Base-by-base conservation (phyloP, 2,797 vertebrate species). In the Myripristis jacobus region DNA sequence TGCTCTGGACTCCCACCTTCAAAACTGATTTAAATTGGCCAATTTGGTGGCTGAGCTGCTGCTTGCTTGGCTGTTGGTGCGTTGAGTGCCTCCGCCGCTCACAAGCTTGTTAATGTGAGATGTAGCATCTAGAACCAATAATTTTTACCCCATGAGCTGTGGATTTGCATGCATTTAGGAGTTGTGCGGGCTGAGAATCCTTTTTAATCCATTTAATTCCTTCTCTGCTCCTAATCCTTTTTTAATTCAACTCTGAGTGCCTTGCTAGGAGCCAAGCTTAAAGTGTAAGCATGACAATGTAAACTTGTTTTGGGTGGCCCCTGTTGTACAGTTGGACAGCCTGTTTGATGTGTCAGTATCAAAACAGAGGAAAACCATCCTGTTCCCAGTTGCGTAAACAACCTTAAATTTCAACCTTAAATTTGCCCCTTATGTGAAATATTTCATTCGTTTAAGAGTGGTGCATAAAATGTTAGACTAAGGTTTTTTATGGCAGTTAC, bases 191-290 rank as follows among this genome's bases (percentile, higher is more conserved):
- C 75, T 7, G 36, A 70, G 61, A 89, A 86, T 83, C 64, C 73
- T 63, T 58, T 79, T 78, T 86, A 87, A 91, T 90, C 87, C 86
- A 75, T 54, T 75, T 81, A 80, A 85, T 85, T 82, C 79, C 67
- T 80, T 75, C 52, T 70, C 73, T 36, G 58, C 71, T 75, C 66
- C 63, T 89, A 88, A 87, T 90, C 89, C 82, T 71, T 87, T 83
- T 87, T 83, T 83, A 87, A 87, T 89, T 87, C 70, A 82, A 74
- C 80, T 85, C 81, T 80, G 70, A 79, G 68, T 59, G 71, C 24
- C 12, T 86, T 80, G 77, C 71, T 70, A 83, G 68, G 73, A 85
- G 75, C 71, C 73, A 58, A 52, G 54, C 59, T 70, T 57, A 53
- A 81, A 79, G 80, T 66, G 44, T 63, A 59, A 31, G 62, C 41